Conservation (phyloP, 2,113 vertebrate species). For the Ondatra zibethicus region DNA sequence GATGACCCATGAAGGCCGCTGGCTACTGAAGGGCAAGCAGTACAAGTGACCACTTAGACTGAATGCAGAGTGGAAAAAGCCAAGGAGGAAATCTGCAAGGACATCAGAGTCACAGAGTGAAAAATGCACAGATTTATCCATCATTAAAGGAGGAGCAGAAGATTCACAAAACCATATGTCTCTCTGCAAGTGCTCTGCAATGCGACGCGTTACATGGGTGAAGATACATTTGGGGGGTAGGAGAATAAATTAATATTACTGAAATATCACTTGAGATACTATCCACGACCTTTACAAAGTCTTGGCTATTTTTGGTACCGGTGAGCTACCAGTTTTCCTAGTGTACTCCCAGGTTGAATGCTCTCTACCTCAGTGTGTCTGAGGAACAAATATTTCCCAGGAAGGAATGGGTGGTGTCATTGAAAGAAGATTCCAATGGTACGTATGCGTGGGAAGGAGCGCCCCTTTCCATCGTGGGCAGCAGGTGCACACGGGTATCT, state of each 20-base stretch:
- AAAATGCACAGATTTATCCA: neutral
- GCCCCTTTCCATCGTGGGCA: neutral
- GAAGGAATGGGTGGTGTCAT: neutral
- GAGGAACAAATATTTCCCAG: conserved; percentile 6
- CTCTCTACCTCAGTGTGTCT: neutral
- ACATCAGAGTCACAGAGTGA: neutral
- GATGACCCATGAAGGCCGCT: neutral
- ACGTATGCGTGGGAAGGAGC: neutral
- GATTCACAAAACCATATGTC: neutral
- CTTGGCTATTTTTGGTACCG: neutral
- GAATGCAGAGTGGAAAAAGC: neutral
- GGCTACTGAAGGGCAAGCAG: neutral
- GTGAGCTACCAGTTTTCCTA: neutral
- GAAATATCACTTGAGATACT: neutral
- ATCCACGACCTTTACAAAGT: neutral
- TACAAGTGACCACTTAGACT: neutral
- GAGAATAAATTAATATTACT: neutral
- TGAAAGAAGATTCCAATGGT: neutral
- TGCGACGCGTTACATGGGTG: neutral
- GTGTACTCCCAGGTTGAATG: neutral
- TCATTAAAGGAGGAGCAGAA: neutral
- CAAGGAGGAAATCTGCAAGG: neutral
- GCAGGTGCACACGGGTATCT: neutral
- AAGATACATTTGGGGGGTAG: neutral
- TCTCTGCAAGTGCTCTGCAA: neutral